These are phyloP conservation scores for Periparus ater DNA, from an alignment of 2,797 vertebrate genomes.

Conservation along the genomic window DNA sequence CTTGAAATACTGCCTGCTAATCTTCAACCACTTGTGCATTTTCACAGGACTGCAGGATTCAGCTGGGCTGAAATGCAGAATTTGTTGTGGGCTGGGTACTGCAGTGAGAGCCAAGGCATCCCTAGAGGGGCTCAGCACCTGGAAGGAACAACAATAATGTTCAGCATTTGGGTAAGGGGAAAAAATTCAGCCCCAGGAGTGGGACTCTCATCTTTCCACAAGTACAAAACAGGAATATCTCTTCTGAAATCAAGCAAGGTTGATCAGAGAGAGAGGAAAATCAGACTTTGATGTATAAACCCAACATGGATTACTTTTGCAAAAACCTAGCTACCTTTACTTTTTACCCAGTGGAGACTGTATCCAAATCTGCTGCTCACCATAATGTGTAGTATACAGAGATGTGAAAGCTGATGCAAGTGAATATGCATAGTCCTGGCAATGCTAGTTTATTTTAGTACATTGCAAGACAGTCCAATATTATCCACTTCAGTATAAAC, in stretches of 20 bases:
- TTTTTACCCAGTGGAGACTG: background rate
- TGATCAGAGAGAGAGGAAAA: background rate
- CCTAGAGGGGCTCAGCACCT: background rate
- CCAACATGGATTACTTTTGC: background rate
- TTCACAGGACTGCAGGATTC: background rate
- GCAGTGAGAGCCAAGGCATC: background rate
- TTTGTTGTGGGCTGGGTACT: background rate
- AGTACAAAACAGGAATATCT: background rate
- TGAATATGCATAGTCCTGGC: background rate
- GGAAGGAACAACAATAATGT: background rate
- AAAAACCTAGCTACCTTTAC: background rate
- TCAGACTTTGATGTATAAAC: background rate
- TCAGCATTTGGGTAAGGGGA: background rate
- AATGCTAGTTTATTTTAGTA: slow-evolving; percentile 65
- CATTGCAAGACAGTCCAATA: slow-evolving; percentile 56
- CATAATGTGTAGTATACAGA: background rate
- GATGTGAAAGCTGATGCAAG: slow-evolving; percentile 1
- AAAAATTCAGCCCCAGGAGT: background rate
- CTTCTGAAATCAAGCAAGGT: background rate
- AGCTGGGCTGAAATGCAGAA: background rate
- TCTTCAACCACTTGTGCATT: background rate
- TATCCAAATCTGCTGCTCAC: background rate
- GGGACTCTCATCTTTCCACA: background rate
- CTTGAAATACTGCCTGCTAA: background rate
- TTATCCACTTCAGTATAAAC: slow-evolving; percentile 56